A percentile compares a stretch with the other conserved stretches of the same genome.
phyloP scores from a whole-genome alignment of 2,113 vertebrate genomes.

The Xiphorhynchus elegans region DNA sequence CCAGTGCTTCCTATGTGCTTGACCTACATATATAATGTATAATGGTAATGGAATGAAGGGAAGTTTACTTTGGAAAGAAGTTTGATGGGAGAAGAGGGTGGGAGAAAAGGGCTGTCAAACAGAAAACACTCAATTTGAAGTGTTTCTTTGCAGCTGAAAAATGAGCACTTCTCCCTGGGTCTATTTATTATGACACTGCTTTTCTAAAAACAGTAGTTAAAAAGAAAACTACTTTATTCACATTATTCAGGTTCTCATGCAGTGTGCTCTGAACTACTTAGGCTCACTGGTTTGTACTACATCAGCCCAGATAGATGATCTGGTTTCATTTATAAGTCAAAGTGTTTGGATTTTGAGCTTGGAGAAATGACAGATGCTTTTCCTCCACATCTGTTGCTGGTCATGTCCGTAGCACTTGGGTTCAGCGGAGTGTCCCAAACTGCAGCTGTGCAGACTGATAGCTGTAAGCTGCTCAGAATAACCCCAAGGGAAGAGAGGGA shows the following conservation, averaged over 20 bases:
- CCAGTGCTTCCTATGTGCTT: background rate
- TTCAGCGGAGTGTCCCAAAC: background rate
- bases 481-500: background rate
- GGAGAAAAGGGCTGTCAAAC: background rate
- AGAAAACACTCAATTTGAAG: background rate
- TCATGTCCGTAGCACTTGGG: rapidly evolving
- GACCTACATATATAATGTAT: background rate
- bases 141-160: background rate
- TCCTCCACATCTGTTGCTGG: rapidly evolving
- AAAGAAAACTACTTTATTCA: background rate
- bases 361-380: background rate
- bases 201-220: background rate
- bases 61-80: background rate
- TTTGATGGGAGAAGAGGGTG: background rate
- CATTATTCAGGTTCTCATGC: background rate
- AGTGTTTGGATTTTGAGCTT: background rate
- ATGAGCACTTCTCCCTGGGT: background rate
- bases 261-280: background rate
- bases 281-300: background rate
- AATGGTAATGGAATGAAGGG: background rate
- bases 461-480: background rate
- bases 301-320: background rate
- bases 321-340: background rate
- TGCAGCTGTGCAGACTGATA: background rate
- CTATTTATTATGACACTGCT: background rate